Evolutionary conservation across 2,888 invertebrate genomes (phyloP).

Genomic region (Mamestra brassicae): DNA sequence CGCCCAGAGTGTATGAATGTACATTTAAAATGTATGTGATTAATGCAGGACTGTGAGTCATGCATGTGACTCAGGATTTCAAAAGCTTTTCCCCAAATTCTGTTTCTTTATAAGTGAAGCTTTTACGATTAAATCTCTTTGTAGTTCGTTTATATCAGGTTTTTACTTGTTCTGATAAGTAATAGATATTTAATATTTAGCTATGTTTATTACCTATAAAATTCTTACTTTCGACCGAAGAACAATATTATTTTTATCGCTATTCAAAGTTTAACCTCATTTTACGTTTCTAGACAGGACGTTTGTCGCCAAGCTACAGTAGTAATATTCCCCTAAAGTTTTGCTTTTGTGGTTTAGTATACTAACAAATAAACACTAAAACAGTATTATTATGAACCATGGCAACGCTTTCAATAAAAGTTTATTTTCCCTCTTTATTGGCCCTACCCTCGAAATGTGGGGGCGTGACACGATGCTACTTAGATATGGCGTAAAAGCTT

Average conservation of each 20-base stretch:
- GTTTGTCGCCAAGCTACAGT: slow-evolving; percentile 41
- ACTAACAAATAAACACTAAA: slow-evolving; percentile 58
- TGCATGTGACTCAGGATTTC: slow-evolving; percentile 39
- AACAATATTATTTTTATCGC: slow-evolving; percentile 34
- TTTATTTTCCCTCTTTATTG: slow-evolving; percentile 47
- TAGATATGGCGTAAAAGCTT: slow-evolving; percentile 14
- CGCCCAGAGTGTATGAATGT: slow-evolving; percentile 11
- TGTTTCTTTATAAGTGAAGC: not conserved
- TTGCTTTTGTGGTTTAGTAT: slow-evolving; percentile 42
- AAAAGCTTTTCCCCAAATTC: slow-evolving; percentile 12
- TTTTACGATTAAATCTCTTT: not conserved
- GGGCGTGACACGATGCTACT: slow-evolving; percentile 20
- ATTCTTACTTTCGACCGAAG: slow-evolving; percentile 29
- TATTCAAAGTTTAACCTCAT: slow-evolving; percentile 40
- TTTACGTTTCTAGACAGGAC: slow-evolving; percentile 41
- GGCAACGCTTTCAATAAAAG: slow-evolving; percentile 37
- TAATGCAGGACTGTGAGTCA: slow-evolving; percentile 50
- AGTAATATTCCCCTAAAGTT: slow-evolving; percentile 44
- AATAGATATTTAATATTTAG: slow-evolving; percentile 5
- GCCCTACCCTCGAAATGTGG: slow-evolving; percentile 17
- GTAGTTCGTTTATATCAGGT: not conserved
- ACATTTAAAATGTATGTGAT: slow-evolving; percentile 50
- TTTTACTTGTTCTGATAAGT: slow-evolving; percentile 8
- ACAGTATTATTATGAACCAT: slow-evolving; percentile 39
- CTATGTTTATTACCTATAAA: slow-evolving; percentile 46